Conservation (phyloP, 2,888 invertebrate species). For the Metellina segmentata region DNA sequence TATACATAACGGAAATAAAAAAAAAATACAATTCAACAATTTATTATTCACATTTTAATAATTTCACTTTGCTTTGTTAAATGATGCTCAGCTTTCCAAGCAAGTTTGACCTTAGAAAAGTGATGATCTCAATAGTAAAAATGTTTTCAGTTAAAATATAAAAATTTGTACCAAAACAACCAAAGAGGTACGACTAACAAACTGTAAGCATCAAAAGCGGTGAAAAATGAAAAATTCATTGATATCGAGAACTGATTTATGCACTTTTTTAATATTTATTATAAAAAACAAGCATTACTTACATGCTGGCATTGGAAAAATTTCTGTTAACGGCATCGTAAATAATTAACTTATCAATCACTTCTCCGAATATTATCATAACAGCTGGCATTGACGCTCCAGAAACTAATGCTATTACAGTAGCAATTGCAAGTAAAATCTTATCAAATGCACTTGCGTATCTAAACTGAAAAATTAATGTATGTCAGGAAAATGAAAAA, state of each 20-base stretch:
- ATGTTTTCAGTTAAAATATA: too few species aligned
- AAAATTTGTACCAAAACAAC: too few species aligned
- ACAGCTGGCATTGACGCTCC: constrained; percentile 63
- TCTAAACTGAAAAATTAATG: constrained; percentile 49
- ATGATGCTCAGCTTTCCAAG: too few species aligned
- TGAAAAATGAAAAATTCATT: not conserved
- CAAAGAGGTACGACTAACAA: not conserved
- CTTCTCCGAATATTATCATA: constrained; percentile 68
- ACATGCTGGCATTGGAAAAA: constrained; percentile 39
- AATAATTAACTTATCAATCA: constrained; percentile 45
- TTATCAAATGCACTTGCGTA: constrained; percentile 56
- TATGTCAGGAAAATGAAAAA: too few species aligned
- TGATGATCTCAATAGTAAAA: too few species aligned
- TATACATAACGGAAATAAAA: too few species aligned
- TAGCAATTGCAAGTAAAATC: constrained; percentile 29
- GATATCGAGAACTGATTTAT: not conserved
- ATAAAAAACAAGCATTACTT: constrained; percentile 7
- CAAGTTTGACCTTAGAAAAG: too few species aligned
- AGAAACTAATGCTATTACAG: constrained; percentile 38
- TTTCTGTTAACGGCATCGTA: constrained; percentile 11
- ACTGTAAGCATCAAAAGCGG: not conserved
- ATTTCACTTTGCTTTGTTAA: too few species aligned
- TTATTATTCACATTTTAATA: too few species aligned
- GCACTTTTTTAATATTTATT: not conserved
- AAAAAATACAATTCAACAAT: too few species aligned